phyloP scores from a whole-genome alignment of 2,888 invertebrate genomes.

The Dione juno region DNA sequence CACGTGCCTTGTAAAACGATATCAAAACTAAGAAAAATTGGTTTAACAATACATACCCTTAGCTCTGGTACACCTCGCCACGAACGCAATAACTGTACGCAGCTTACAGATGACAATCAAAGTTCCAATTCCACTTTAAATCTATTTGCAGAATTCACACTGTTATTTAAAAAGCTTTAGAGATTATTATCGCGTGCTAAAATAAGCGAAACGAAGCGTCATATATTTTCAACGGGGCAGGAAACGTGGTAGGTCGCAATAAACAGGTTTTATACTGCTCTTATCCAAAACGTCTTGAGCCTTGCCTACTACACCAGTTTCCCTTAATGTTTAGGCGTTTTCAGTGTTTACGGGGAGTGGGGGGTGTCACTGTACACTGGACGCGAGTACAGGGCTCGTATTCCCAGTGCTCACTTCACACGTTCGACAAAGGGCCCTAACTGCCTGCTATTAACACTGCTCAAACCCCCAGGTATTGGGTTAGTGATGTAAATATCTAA shows the following conservation, averaged over 20 bases:
- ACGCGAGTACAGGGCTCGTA: constrained; percentile 57
- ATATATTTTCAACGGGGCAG: constrained; percentile 47
- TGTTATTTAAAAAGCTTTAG: constrained; percentile 28
- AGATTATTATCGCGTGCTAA: constrained; percentile 36
- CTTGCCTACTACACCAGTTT: constrained; percentile 30
- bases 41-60: constrained; percentile 37
- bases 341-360: constrained; percentile 43
- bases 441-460: constrained; percentile 81
- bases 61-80: constrained; percentile 41
- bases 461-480: constrained; percentile 57
- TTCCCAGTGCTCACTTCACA: constrained; percentile 79
- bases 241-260: constrained; percentile 55
- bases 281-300: constrained; percentile 55
- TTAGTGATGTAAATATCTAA: constrained; percentile 61
- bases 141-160: constrained; percentile 26
- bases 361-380: constrained; percentile 48
- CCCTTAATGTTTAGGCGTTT: constrained; percentile 29
- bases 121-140: background rate
- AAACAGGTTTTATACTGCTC: constrained; percentile 57
- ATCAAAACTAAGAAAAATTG: constrained; percentile 43
- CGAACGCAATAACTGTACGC: constrained; percentile 47
- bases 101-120: constrained; percentile 18
- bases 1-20: constrained; percentile 37
- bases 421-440: constrained; percentile 80
- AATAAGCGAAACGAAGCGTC: constrained; percentile 33